These are phyloP conservation scores for Cheiracanthium punctorium DNA, from an alignment of 2,888 invertebrate genomes.

Conservation along the genomic window DNA sequence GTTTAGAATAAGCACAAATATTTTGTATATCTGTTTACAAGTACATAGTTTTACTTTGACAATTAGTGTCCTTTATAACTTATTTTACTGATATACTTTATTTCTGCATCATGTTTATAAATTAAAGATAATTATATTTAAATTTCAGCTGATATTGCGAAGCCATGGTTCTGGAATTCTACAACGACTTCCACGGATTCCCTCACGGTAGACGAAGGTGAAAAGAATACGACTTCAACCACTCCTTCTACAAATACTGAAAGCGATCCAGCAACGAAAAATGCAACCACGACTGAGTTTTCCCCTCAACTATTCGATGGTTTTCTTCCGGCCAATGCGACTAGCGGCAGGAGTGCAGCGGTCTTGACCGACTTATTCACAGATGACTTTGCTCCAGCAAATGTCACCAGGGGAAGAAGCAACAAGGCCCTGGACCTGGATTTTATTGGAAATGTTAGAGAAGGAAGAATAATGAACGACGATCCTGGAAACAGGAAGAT, in stretches of 20 bases:
- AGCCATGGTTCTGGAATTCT: constrained; percentile 62
- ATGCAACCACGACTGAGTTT: constrained; percentile 15
- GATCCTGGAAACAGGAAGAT: constrained; percentile 61
- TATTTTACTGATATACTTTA: neutral
- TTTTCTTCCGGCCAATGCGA: constrained; percentile 31
- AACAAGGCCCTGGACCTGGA: constrained; percentile 51
- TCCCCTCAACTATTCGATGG: constrained; percentile 13
- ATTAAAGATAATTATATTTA: no score
- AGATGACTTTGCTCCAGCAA: constrained; percentile 49
- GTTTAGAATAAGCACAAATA: no score
- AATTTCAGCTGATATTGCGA: neutral
- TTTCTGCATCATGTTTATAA: neutral
- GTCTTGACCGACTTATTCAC: constrained; percentile 36
- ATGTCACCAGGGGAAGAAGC: constrained; percentile 58
- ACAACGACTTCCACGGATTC: constrained; percentile 34
- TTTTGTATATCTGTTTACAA: no score
- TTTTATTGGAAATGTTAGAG: constrained; percentile 36
- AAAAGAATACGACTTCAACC: neutral
- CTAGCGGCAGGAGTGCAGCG: constrained; percentile 27
- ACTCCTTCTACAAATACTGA: constrained; percentile 1
- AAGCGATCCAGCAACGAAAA: neutral
- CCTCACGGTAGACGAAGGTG: constrained; percentile 22
- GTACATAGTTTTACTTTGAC: neutral
- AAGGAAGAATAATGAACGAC: constrained; percentile 71
- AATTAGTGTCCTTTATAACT: neutral